Conservation (phyloP, 2,888 invertebrate genomes). For the Stegophylla sp. region DNA sequence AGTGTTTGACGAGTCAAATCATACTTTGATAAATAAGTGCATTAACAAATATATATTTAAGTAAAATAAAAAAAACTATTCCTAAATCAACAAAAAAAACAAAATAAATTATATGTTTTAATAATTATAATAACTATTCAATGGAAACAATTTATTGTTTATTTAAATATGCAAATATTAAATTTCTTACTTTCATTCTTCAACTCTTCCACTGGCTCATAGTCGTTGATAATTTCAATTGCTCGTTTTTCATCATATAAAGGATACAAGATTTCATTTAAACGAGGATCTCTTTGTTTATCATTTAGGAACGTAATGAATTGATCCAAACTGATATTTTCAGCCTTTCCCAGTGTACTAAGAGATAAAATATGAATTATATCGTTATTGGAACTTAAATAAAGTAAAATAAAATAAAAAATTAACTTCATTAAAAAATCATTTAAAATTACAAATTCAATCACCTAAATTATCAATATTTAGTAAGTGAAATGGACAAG, state of each 20-base stretch:
- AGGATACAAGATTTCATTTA: constrained; percentile 98
- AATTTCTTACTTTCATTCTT: constrained; percentile 72
- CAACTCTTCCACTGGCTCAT: constrained; percentile 84
- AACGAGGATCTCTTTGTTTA: constrained; percentile 95
- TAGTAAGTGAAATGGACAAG: too few relatives aligned
- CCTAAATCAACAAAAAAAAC: too few relatives aligned
- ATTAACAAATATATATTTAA: too few relatives aligned
- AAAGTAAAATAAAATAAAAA: neutral
- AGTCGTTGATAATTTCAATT: constrained; percentile 88
- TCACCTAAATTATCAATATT: too few relatives aligned
- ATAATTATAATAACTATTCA: too few relatives aligned
- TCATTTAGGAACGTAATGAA: constrained; percentile 93
- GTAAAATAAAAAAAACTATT: too few relatives aligned
- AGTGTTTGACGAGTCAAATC: too few relatives aligned
- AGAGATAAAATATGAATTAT: constrained; percentile 57
- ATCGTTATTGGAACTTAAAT: constrained; percentile 7
- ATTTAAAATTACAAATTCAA: too few relatives aligned
- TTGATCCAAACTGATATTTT: constrained; percentile 84
- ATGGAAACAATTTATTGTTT: too few relatives aligned
- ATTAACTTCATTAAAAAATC: neutral
- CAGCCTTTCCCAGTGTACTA: constrained; percentile 89
- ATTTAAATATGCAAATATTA: too few relatives aligned
- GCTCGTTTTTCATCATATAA: constrained; percentile 94
- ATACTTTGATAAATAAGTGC: too few relatives aligned
- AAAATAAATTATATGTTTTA: too few relatives aligned